Percentiles rank a stretch among this genome's conserved stretches.
phyloP scores from a whole-genome alignment of 2,113 vertebrate genomes.

The Festucalex cinctus region DNA sequence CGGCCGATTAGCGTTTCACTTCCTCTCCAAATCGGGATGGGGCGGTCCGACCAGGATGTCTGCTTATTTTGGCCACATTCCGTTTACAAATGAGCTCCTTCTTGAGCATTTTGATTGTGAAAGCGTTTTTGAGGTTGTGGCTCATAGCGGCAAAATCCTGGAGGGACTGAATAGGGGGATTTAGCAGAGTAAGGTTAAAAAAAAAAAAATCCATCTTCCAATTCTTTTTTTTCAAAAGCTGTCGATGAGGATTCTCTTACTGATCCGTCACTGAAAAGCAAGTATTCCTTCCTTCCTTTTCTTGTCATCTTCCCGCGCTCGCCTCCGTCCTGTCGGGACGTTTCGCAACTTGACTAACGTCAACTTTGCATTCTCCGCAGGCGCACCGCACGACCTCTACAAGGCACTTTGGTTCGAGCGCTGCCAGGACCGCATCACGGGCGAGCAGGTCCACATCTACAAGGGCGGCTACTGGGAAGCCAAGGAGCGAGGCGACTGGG shows the following conservation, averaged over 20 bases:
- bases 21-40: neutral
- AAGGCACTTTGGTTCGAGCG: slow-evolving; percentile 88
- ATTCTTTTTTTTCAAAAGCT: slow-evolving; percentile 68
- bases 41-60: neutral
- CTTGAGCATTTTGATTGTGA: neutral
- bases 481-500: slow-evolving; percentile 83
- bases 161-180: neutral
- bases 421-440: slow-evolving; percentile 80
- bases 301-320: neutral
- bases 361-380: slow-evolving; percentile 47
- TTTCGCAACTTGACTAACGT: neutral
- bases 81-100: neutral
- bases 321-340: neutral
- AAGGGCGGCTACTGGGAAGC: slow-evolving; percentile 92
- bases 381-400: slow-evolving; percentile 78
- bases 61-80: slow-evolving; percentile 15
- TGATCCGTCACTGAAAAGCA: slow-evolving; percentile 73
- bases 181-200: slow-evolving; percentile 29
- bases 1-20: neutral
- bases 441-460: slow-evolving; percentile 85
- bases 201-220: slow-evolving; percentile 50
- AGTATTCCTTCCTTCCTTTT: slow-evolving; percentile 59
- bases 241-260: slow-evolving; percentile 73
- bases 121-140: neutral
- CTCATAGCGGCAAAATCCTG: neutral